Percentiles rank a stretch among this genome's conserved stretches.
Conservation (phyloP, 2,113 vertebrate genomes). For the Trinectes maculatus region DNA sequence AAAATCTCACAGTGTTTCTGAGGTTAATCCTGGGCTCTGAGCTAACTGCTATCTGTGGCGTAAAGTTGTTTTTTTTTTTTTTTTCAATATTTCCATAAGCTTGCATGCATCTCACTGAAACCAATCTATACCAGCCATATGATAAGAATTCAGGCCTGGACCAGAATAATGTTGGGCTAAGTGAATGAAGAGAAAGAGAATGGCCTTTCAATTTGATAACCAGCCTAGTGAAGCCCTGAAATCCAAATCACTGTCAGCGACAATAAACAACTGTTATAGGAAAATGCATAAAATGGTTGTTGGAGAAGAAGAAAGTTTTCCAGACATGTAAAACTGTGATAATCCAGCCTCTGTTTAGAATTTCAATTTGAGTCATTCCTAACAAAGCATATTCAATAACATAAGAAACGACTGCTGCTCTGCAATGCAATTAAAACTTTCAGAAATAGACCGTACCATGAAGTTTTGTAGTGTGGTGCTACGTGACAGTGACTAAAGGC, state of each 20-base stretch:
- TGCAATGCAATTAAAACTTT: conserved; percentile 25
- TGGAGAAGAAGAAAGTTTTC: not conserved
- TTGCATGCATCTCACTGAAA: not conserved
- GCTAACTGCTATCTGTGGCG: too few species aligned
- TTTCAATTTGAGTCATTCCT: not conserved
- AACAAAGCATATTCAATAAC: conserved; percentile 16
- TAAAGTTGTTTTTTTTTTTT: too few species aligned
- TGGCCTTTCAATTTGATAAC: conserved; percentile 1
- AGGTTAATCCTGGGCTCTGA: not conserved
- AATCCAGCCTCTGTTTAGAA: not conserved
- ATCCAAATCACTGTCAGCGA: conserved; percentile 9
- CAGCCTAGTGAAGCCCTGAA: not conserved
- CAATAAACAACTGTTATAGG: conserved; percentile 8
- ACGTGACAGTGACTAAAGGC: not conserved
- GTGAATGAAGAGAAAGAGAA: not conserved
- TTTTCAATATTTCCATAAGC: too few species aligned
- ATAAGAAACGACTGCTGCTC: conserved; percentile 5
- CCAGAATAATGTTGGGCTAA: not conserved
- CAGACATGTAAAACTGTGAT: not conserved
- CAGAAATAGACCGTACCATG: conserved; percentile 5
- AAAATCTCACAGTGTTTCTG: not conserved
- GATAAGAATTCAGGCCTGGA: not conserved
- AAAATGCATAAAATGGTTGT: not conserved
- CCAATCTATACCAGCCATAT: not conserved
- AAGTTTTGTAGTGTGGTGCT: not conserved